These are phyloP conservation scores for Ladona fulva DNA, from an alignment of 1,140 invertebrate species.

Conservation along the genomic window DNA sequence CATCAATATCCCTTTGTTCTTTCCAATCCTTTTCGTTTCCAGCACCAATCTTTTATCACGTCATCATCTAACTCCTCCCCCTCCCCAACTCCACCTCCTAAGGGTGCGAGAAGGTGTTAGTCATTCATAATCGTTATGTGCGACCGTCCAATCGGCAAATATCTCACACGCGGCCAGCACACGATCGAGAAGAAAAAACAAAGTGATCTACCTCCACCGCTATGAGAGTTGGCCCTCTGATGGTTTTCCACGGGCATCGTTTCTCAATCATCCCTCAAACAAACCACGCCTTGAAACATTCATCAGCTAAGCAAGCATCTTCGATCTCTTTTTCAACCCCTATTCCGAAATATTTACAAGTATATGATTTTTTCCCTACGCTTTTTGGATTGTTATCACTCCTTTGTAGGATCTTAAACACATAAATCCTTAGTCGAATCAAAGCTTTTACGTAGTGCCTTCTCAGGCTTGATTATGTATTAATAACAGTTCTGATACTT, in stretches of 20 bases:
- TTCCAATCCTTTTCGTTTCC: neutral
- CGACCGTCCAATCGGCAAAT: neutral
- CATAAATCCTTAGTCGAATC: too few species aligned
- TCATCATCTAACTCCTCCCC: neutral
- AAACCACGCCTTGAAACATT: neutral
- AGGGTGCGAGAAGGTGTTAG: neutral
- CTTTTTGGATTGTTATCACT: too few species aligned
- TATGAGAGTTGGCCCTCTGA: neutral
- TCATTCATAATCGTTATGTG: slow-evolving; percentile 2
- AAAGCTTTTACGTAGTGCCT: too few species aligned
- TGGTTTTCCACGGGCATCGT: neutral
- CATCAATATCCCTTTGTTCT: neutral
- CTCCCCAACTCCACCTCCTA: too few species aligned
- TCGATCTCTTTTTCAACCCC: neutral
- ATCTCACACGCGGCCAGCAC: neutral
- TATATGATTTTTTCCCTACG: too few species aligned
- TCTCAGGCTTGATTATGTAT: too few species aligned
- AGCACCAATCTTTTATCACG: neutral
- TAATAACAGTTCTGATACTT: too few species aligned
- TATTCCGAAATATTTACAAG: neutral
- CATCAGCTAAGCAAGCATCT: neutral
- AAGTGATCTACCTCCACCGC: neutral
- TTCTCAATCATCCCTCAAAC: neutral
- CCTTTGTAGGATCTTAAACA: too few species aligned
- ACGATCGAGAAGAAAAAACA: neutral